Percentiles rank a stretch among this genome's conserved stretches.
These are phyloP conservation scores for Apus apus DNA, from an alignment of 2,113 vertebrate species.

Conservation along the genomic window DNA sequence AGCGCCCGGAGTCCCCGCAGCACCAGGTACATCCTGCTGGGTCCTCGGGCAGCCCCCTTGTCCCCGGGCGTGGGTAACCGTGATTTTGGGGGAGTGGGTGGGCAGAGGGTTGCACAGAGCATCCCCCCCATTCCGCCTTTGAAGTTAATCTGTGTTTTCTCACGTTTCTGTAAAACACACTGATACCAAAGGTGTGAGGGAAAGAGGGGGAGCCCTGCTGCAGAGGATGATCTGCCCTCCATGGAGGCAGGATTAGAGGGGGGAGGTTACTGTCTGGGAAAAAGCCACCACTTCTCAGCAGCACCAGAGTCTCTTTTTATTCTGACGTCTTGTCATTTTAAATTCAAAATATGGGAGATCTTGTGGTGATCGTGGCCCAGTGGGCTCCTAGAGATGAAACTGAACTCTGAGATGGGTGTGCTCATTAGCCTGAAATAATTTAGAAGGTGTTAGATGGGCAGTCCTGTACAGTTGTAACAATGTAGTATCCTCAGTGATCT, in stretches of 20 bases:
- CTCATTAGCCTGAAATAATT: neutral
- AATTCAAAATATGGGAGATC: neutral
- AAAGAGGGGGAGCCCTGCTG: neutral
- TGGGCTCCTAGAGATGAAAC: neutral
- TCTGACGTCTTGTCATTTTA: neutral
- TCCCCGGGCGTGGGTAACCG: neutral
- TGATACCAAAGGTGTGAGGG: fast-evolving
- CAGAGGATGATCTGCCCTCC: no score
- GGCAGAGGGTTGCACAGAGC: neutral
- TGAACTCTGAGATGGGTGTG: neutral
- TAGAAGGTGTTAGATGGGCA: neutral
- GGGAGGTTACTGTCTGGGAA: neutral
- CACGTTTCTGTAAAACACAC: neutral
- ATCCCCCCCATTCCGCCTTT: neutral
- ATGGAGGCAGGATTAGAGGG: neutral
- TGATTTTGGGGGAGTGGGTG: neutral
- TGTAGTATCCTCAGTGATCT: neutral
- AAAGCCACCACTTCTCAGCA: neutral
- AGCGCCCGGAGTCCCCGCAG: neutral
- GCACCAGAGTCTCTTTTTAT: neutral
- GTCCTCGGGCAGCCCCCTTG: neutral
- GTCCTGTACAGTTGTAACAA: neutral
- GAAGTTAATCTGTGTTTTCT: neutral
- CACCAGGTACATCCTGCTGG: neutral
- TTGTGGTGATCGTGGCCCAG: neutral